Evolutionary conservation across 2,797 vertebrate genomes (phyloP), one percentile per base, ranked within the genome.

Genomic region (Tapera naevia): DNA sequence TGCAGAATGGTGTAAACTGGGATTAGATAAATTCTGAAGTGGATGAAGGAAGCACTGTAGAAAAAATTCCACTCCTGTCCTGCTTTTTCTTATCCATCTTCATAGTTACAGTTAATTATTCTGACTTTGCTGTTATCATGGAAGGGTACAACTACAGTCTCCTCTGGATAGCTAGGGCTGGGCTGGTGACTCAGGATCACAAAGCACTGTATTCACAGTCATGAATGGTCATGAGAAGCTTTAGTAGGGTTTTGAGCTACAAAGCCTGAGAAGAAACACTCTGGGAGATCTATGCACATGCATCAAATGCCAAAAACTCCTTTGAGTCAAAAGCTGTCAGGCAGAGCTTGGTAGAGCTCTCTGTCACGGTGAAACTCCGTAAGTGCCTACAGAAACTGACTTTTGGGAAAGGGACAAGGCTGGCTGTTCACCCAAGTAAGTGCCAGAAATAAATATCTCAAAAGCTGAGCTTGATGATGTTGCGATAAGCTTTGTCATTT

Each of bases 361-460:
- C 61, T 93, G 35, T 48, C 84, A 86, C 72, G 2, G 72, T 96
- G 93, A 15, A 51, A 7, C 58, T 32, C 13, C 17, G 4, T 1
- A 13, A 22, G 9, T 4, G 2, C 4, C 60, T 48, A 67, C 0
- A 1, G 1, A 10, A 86, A 54, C 2, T 17, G 27, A 71, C 13
- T 12, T 86, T 93, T 70, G 93, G 80, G 46, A 70, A 39, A 57
- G 86, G 84, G 8, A 91, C 83, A 37, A 91, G 54, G 32, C 78
- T 95, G 24, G 4, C 48, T 54, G 51, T 94, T 71, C 24, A 43
- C 35, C 56, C 93, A 96, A 71, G 94, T 97, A 93, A 96, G 93
- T 94, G 54, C 30, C 45, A 75, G 30, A 65, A 78, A 81, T 17
- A 22, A 43, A 15, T 1, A 1, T 32, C 39, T 32, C 16, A 50